phyloP scores from a whole-genome alignment of 2,113 vertebrate genomes.

The Phylloscopus trochilus region DNA sequence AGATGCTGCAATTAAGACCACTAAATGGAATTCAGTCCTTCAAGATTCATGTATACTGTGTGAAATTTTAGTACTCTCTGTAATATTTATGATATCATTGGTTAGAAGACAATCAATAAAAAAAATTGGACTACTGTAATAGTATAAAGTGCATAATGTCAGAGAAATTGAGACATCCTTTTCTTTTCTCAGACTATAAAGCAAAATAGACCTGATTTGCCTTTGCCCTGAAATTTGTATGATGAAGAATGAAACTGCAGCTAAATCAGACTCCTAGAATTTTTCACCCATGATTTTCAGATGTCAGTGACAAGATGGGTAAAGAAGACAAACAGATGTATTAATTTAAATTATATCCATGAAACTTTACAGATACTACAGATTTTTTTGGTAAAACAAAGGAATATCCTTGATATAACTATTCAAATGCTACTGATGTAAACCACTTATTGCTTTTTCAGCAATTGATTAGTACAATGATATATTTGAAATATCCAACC shows the following conservation, averaged over 20 bases:
- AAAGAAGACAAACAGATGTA: not conserved
- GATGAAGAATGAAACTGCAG: not conserved
- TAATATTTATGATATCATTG: not conserved
- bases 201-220: not conserved
- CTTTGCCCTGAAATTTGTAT: not conserved
- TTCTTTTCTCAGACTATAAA: not conserved
- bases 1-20: slow-evolving; percentile 37
- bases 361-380: not conserved
- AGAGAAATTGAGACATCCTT: not conserved
- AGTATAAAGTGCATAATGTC: not conserved
- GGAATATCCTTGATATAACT: not conserved
- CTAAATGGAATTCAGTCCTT: not conserved
- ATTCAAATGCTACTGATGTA: not conserved
- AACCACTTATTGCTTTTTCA: not conserved
- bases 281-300: not conserved
- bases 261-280: not conserved
- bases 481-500: not conserved
- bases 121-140: not conserved
- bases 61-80: not conserved
- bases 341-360: not conserved
- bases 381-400: not conserved
- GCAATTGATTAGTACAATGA: not conserved
- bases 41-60: not conserved
- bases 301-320: not conserved
- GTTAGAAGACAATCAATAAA: not conserved